Conservation (phyloP, 2,113 vertebrate species). For the Lathamus discolor region DNA sequence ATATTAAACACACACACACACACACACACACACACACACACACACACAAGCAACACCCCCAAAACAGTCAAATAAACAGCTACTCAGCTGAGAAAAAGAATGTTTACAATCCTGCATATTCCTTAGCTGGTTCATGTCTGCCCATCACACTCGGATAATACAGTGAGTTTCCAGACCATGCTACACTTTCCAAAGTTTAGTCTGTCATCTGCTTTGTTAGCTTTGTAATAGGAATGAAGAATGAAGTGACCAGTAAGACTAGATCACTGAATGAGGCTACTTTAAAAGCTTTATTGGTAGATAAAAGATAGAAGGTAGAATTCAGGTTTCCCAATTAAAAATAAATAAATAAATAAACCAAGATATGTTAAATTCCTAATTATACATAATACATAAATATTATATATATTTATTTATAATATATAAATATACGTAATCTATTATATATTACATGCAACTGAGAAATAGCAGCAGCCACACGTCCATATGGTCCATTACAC, state of each 20-base stretch:
- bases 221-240: background rate
- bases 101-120: background rate
- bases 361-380: background rate
- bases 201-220: background rate
- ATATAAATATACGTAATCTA: background rate
- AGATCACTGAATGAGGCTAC: fast-evolving
- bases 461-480: background rate
- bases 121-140: background rate
- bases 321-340: background rate
- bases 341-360: no score
- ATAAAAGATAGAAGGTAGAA: background rate
- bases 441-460: background rate
- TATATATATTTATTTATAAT: no score
- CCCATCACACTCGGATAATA: background rate
- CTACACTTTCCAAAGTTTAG: background rate
- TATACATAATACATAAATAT: no score
- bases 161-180: background rate
- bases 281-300: background rate
- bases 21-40: background rate
- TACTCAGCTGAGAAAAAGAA: background rate
- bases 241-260: background rate
- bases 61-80: no score
- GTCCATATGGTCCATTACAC: fast-evolving
- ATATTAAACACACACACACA: background rate
- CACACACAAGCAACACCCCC: no score